Base-by-base conservation (phyloP, 2,797 vertebrate species). In the Myiothlypis chrysogaster region DNA sequence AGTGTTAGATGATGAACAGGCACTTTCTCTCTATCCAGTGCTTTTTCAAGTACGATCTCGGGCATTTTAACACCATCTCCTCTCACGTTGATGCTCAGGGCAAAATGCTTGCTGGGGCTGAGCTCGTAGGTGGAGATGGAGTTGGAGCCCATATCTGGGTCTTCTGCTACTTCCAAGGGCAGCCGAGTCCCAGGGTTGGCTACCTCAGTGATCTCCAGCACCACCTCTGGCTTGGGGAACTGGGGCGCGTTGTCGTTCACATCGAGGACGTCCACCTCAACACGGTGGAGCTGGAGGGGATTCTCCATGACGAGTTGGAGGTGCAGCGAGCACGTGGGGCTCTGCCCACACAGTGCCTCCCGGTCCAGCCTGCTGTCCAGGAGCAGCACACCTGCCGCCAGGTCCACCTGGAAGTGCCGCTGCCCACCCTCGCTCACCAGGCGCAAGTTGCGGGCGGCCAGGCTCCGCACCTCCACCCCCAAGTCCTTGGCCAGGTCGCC, bases 291-390 rank as follows among this genome's bases (percentile, higher is more conserved):
- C 88, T 98, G 98, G 39, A 98, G 95, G 32, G 98, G 98, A 23
- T 97, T 97, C 86, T 98, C 98, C 79, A 98, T 68, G 65, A 98
- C 97, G 22, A 97, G 97, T 7, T 98, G 98, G 16, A 98, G 89
- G 78, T 97, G 98, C 35, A 98, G 87, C 24, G 97, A 83, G 91
- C 98, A 98, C 9, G 70, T 86, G 59, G 55, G 95, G 91, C 85
- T 97, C 90, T 95, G 96, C 15, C 97, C 94, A 16, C 98, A 98
- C n/a, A 98, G 83, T 6, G 83, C 65, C 80, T 97, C 97, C 37
- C 97, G 92, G 93, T 97, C 97, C 76, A 97, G 94, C 77, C 88
- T 81, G 93, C 97, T 94, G 35, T 90, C 83, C 10, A 97, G 90
- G 17, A 97, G 88, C 69, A 97, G 66, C 83, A 95, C 63, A 4